A percentile compares a stretch with the other conserved stretches of the same genome.
These are phyloP conservation scores for Chirona hameri DNA, from an alignment of 2,888 invertebrate species.

Conservation along the genomic window DNA sequence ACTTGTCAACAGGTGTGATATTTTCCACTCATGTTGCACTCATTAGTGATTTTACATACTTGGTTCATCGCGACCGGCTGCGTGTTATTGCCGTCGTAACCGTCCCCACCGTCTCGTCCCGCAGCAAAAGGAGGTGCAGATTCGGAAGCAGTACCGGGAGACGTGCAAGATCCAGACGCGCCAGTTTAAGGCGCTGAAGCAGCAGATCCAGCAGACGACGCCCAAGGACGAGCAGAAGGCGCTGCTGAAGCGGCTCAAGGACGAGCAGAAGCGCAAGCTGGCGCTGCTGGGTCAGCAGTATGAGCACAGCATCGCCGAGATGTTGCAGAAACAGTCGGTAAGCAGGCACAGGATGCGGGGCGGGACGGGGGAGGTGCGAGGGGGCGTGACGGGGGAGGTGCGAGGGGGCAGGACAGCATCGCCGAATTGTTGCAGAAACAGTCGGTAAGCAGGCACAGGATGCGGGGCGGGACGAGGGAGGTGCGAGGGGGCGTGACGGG, in stretches of 20 bases:
- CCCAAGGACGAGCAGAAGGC: constrained; percentile 95
- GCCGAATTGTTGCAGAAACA: too few relatives aligned
- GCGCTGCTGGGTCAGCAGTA: constrained; percentile 96
- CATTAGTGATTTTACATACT: too few relatives aligned
- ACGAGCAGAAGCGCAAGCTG: constrained; percentile 94
- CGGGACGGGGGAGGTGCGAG: too few relatives aligned
- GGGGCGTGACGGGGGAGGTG: too few relatives aligned
- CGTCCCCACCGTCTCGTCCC: constrained; percentile 40
- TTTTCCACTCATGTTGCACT: too few relatives aligned
- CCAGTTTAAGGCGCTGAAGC: constrained; percentile 97
- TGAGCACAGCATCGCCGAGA: constrained; percentile 97
- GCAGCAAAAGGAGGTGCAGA: constrained; percentile 97
- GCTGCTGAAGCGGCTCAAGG: constrained; percentile 93
- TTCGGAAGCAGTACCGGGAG: constrained; percentile 97
- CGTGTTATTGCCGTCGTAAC: neutral
- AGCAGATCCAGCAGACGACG: constrained; percentile 83
- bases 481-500: too few relatives aligned
- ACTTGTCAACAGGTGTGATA: too few relatives aligned
- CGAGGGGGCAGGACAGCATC: too few relatives aligned
- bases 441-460: too few relatives aligned
- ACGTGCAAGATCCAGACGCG: constrained; percentile 98
- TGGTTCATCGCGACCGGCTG: too few relatives aligned
- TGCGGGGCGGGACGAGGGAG: too few relatives aligned
- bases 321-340: constrained; percentile 92
- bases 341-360: too few relatives aligned